Evolutionary conservation across 1,140 invertebrate genomes (phyloP).

Genomic region (Meloidogyne floridensis): DNA sequence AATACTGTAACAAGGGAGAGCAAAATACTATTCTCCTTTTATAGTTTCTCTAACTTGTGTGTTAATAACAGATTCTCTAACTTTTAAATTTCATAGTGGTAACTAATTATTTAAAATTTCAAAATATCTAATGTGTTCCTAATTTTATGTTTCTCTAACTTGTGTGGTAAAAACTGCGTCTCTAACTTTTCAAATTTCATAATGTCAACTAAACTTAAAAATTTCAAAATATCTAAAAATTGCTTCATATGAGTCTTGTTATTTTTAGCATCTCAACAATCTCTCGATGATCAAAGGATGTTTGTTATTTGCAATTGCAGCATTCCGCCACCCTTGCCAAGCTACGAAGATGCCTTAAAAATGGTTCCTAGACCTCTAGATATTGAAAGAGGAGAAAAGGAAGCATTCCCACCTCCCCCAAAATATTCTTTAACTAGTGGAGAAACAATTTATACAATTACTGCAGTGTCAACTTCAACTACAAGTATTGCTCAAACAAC

Average conservation of each 20-base stretch:
- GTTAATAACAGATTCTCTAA: too few species aligned
- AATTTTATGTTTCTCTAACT: too few species aligned
- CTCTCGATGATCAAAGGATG: constrained; percentile 3
- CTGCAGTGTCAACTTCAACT: background rate
- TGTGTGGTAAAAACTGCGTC: too few species aligned
- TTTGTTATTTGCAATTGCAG: constrained; percentile 4
- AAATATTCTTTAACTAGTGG: background rate
- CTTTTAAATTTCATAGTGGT: too few species aligned
- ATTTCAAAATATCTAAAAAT: background rate
- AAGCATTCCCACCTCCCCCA: background rate
- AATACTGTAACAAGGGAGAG: too few species aligned
- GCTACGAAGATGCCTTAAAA: background rate
- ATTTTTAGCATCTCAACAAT: background rate
- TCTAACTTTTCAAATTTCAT: background rate
- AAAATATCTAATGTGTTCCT: too few species aligned
- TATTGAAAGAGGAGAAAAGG: background rate
- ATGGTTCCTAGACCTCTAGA: background rate
- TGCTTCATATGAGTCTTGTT: background rate
- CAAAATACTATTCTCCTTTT: too few species aligned
- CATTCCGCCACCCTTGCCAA: background rate
- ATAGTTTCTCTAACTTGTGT: too few species aligned
- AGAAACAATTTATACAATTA: background rate
- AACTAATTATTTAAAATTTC: too few species aligned
- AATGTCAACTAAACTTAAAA: background rate
- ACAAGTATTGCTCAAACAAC: background rate